Percentiles rank a stretch among this genome's conserved stretches.
Conservation (phyloP, 2,797 vertebrate species). For the Takifugu ocellatus region DNA sequence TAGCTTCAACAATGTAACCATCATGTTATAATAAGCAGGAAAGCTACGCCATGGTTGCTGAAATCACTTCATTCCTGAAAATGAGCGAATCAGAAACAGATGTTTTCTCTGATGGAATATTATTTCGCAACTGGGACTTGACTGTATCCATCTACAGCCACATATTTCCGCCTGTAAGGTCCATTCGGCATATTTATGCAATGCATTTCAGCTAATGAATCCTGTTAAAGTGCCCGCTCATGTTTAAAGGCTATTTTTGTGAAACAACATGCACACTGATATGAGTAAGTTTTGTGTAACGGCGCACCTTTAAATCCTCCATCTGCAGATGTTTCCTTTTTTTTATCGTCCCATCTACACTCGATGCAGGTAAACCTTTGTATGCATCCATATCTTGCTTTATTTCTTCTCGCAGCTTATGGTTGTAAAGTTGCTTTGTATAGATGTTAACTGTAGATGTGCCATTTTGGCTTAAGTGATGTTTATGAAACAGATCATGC, state of each 20-base stretch:
- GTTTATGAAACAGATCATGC: conserved; percentile 23
- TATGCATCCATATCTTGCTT: conserved; percentile 42
- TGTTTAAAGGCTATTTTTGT: conserved; percentile 17
- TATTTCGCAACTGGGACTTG: too few species aligned
- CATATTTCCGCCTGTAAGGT: conserved; percentile 18
- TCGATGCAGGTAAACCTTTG: conserved; percentile 31
- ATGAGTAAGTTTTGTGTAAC: conserved; percentile 9
- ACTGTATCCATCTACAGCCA: conserved; percentile 30
- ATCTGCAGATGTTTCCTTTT: conserved; percentile 36
- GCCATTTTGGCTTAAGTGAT: conserved; percentile 27
- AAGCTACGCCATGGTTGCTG: too few species aligned
- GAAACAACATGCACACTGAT: conserved; percentile 18
- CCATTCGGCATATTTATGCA: conserved; percentile 38
- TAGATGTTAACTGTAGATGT: conserved; percentile 39
- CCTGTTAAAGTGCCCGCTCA: conserved; percentile 25
- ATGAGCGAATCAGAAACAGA: too few species aligned
- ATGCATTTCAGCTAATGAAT: conserved; percentile 37
- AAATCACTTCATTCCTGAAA: too few species aligned
- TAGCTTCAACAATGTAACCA: conserved; percentile 68
- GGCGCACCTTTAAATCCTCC: conserved; percentile 24
- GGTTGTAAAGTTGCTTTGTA: conserved; percentile 30
- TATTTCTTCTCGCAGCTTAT: conserved; percentile 22
- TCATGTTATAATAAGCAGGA: conserved; percentile 31
- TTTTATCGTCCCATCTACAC: conserved; percentile 16
- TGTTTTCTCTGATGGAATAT: too few species aligned